A percentile compares a stretch with the other conserved stretches of the same genome.
These are phyloP conservation scores for Brachypterus glaber DNA, from an alignment of 2,888 invertebrate species.

Conservation along the genomic window DNA sequence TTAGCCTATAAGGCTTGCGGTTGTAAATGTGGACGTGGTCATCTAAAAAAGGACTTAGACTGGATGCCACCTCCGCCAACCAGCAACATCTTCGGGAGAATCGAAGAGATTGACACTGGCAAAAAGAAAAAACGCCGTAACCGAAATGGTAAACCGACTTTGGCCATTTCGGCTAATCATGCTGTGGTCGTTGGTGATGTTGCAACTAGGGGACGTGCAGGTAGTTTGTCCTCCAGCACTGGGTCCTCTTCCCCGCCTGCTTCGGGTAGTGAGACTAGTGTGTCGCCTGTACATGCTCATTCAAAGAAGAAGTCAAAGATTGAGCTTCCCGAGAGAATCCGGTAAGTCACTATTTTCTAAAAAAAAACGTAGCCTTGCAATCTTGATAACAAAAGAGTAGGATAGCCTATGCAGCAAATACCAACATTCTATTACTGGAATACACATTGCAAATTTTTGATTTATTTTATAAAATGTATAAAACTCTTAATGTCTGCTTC, in stretches of 20 bases:
- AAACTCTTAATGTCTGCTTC: too few relatives aligned
- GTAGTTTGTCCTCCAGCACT: slow-evolving; percentile 66
- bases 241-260: slow-evolving; percentile 73
- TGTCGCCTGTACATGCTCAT: slow-evolving; percentile 59
- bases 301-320: slow-evolving; percentile 56
- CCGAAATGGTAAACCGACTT: slow-evolving; percentile 47
- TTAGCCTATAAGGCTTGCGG: slow-evolving; percentile 91
- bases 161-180: slow-evolving; percentile 49
- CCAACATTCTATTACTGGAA: too few relatives aligned
- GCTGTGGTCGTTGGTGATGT: slow-evolving; percentile 37
- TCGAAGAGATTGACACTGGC: slow-evolving; percentile 46
- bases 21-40: slow-evolving; percentile 87
- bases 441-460: too few relatives aligned
- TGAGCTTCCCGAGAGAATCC: slow-evolving; percentile 69
- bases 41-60: slow-evolving; percentile 88
- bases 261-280: slow-evolving; percentile 64
- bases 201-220: slow-evolving; percentile 52
- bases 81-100: slow-evolving; percentile 41
- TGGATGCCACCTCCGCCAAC: slow-evolving; percentile 68
- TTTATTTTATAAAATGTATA: too few relatives aligned
- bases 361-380: too few relatives aligned
- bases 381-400: too few relatives aligned
- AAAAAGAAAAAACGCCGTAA: slow-evolving; percentile 54
- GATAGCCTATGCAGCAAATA: too few relatives aligned
- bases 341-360: slow-evolving; percentile 54